Evolutionary conservation across 2,888 invertebrate genomes (phyloP).

Genomic region (Didymodactylos carnosus): DNA sequence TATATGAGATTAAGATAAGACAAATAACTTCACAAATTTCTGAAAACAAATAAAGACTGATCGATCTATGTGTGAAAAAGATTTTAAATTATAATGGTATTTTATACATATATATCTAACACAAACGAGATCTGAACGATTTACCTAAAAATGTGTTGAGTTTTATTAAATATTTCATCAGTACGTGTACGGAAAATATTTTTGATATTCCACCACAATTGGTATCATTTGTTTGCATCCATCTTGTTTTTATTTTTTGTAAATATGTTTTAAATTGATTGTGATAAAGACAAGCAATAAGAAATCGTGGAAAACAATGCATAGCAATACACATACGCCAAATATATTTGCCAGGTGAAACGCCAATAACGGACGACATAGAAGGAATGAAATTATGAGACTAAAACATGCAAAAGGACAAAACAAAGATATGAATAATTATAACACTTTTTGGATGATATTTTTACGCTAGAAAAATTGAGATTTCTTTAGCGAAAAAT

Average conservation of each 20-base stretch:
- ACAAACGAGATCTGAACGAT: too few relatives aligned
- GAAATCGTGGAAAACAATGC: slow-evolving; percentile 60
- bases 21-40: slow-evolving; percentile 51
- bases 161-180: neutral
- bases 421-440: too few relatives aligned
- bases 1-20: slow-evolving; percentile 65
- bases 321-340: slow-evolving; percentile 78
- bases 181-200: too few relatives aligned
- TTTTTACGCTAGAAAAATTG: too few relatives aligned
- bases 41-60: too few relatives aligned
- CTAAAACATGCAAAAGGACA: too few relatives aligned
- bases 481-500: too few relatives aligned
- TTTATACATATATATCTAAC: too few relatives aligned
- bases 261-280: slow-evolving; percentile 42
- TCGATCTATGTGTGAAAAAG: too few relatives aligned
- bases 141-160: neutral
- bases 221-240: too few relatives aligned
- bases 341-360: slow-evolving; percentile 71
- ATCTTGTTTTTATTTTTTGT: neutral
- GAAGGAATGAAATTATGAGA: slow-evolving; percentile 82
- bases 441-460: too few relatives aligned
- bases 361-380: slow-evolving; percentile 80
- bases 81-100: too few relatives aligned
- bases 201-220: neutral
- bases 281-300: slow-evolving; percentile 59